phyloP scores from a whole-genome alignment of 2,113 vertebrate genomes.

The Otis tarda region DNA sequence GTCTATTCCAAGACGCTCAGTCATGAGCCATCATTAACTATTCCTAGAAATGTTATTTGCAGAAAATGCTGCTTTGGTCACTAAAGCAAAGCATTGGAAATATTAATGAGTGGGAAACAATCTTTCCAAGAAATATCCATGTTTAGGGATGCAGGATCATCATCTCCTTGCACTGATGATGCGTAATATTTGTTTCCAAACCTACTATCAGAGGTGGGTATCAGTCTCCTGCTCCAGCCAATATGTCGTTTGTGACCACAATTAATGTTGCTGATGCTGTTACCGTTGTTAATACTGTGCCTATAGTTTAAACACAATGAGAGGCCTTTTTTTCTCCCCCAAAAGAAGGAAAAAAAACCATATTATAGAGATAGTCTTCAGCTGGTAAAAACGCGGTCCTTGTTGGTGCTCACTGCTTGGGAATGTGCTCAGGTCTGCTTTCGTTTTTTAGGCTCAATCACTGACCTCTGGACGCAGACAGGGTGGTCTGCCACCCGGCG shows the following conservation, averaged over 20 bases:
- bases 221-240: neutral
- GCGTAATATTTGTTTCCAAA: neutral
- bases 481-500: neutral
- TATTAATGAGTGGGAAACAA: fast-evolving
- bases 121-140: neutral
- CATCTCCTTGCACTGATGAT: neutral
- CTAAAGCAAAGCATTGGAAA: neutral
- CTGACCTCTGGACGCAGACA: neutral
- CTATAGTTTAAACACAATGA: neutral
- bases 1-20: neutral
- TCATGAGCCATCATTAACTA: neutral
- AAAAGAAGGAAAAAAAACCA: fast-evolving
- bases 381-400: neutral
- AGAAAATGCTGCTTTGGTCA: neutral
- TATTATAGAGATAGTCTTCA: neutral
- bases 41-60: neutral
- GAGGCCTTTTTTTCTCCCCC: fast-evolving
- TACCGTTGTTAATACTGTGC: neutral
- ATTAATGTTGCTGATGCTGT: neutral
- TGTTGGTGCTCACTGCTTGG: neutral
- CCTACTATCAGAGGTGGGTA: fast-evolving
- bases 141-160: neutral
- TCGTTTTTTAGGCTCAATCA: neutral
- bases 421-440: neutral
- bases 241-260: neutral